Percentiles rank a stretch among this genome's conserved stretches.
phyloP scores from a whole-genome alignment of 53 echinoderm and acorn worm genomes.

The Mesocentrotus franciscanus region DNA sequence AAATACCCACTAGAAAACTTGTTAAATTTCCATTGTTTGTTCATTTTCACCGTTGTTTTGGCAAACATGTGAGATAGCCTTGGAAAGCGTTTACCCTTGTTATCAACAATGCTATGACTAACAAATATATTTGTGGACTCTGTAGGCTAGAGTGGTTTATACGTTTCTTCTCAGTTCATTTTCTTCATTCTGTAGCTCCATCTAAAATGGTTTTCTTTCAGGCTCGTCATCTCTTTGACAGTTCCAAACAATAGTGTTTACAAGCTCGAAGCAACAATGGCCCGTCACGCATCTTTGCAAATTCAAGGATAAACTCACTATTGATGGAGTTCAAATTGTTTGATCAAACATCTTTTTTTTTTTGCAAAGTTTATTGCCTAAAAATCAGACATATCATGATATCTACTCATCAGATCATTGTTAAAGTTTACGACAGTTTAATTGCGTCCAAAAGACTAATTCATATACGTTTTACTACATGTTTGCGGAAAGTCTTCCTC shows the following conservation, averaged over 20 bases:
- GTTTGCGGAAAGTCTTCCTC: neutral
- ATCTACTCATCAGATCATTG: neutral
- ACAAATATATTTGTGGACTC: neutral
- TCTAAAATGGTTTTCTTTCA: neutral
- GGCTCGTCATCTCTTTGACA: neutral
- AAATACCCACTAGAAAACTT: neutral
- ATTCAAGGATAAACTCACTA: neutral
- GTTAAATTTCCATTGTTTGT: neutral
- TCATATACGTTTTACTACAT: neutral
- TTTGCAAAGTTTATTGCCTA: neutral
- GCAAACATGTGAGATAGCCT: too few relatives aligned
- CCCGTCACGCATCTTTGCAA: neutral
- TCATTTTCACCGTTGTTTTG: neutral
- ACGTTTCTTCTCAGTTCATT: neutral
- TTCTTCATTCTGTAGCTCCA: neutral
- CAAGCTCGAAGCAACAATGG: neutral
- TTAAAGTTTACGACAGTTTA: neutral
- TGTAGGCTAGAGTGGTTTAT: neutral
- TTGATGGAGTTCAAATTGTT: neutral
- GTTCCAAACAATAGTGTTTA: neutral
- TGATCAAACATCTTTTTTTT: neutral
- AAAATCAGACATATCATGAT: neutral
- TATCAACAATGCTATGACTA: neutral
- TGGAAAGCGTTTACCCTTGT: too few relatives aligned
- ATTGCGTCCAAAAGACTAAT: neutral